Evolutionary conservation across 2,113 vertebrate genomes (phyloP), one percentile per base, ranked within the genome.

Genomic region (Cebus imitator): DNA sequence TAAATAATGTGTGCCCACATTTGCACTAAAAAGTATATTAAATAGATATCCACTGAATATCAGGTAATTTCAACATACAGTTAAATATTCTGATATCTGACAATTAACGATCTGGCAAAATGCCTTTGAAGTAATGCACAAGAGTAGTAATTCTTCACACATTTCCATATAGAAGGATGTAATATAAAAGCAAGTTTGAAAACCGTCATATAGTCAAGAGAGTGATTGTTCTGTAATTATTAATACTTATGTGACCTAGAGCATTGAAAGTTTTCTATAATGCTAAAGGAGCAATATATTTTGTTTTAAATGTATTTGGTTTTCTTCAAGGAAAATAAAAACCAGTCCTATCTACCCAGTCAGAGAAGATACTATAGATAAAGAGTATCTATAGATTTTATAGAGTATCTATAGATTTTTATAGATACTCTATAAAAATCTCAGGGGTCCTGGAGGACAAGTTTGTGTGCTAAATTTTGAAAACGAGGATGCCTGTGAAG

Each of bases 241-340:
- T 64, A 64, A 64, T 64, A 88, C 37, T 90, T 80, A 52, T 89
- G 16, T 92, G 57, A 85, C 43, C 17, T 80, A 90, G 1, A 90
- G n/a, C 37, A 90, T 10, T 72, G 50, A 52, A 27, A 80, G 8
- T 87, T 96, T 88, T 91, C 90, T 90, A 9, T 76, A 83, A 68
- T 87, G 27, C 37, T 94, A 73, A 96, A 90, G 4, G 16, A 61
- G 57, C 3, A 75, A 87, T 72, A 40, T 95, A 85, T 92, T 96
- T 91, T 92, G 9, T 92, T 94, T 96, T 58, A 78, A 78, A 81
- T 90, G 30, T 57, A 57, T 92, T 87, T n/a, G 21, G 43, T 92
- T 23, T 81, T 17, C 32, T 95, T 95, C 30, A 91, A 52, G 48
- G 61, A 43, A 84, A 96, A 86, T 78, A 92, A 95, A 94, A 96